Evolutionary conservation across 2,888 invertebrate genomes (phyloP).

Genomic region (Yponomeuta sedellus): DNA sequence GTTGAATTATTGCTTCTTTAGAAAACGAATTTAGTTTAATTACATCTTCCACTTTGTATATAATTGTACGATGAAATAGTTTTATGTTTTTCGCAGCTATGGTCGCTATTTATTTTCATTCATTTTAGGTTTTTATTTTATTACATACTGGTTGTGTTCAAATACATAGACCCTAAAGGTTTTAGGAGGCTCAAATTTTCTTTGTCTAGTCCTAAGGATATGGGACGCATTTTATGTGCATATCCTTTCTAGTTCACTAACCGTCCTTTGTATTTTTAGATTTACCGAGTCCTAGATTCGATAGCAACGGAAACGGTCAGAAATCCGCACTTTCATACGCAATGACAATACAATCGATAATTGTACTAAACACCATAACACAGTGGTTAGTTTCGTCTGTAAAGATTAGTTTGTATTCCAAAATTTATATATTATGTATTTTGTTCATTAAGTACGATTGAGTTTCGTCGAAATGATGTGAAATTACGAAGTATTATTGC

Average conservation of each 20-base stretch:
- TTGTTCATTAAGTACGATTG: neutral
- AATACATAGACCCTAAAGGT: neutral
- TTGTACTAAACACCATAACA: neutral
- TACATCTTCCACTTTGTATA: neutral
- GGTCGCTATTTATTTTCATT: neutral
- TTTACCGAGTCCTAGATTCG: neutral
- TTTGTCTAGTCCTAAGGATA: too few relatives aligned
- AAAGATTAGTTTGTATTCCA: neutral
- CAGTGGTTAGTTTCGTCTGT: neutral
- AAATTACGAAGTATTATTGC: slow-evolving; percentile 6
- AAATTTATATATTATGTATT: neutral
- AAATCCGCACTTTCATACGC: neutral
- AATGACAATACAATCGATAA: neutral
- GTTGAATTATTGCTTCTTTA: too few relatives aligned
- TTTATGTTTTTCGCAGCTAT: neutral
- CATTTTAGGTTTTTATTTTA: neutral
- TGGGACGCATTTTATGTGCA: too few relatives aligned
- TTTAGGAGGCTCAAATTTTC: neutral
- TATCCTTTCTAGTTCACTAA: too few relatives aligned
- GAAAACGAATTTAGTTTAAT: too few relatives aligned
- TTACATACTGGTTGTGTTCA: neutral
- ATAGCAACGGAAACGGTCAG: neutral
- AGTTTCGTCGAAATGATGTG: neutral
- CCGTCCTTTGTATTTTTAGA: too few relatives aligned
- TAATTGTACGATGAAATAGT: neutral